Base-by-base conservation (phyloP, 2,113 vertebrate genomes). In the Tapirus terrestris region DNA sequence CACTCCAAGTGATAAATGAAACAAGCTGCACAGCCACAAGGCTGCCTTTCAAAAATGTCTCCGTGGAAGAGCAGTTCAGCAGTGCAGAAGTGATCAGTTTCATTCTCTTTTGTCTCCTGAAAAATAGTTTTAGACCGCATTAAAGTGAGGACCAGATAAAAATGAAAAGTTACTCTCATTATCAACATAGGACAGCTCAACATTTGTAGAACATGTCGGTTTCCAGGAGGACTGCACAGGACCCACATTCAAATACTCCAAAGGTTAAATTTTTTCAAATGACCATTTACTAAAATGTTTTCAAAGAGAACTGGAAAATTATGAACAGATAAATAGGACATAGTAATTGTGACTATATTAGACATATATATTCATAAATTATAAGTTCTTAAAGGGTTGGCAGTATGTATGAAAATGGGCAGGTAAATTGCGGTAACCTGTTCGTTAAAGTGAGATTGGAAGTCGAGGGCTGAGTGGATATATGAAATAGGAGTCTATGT, bases 231-330 rank as follows among this genome's bases (percentile, higher is more conserved):
- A 53, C n/a, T 39, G 4, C 27, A 36, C 3, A 61, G 85, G 33
- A 39, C 36, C 48, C 33, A 7, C 21, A 18, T 27, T 81, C 68
- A 95, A 82, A 39, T 85, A 53, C 13, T 95, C 31, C 45, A 33
- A 83, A 65, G 43, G 17, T 63, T 93, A 56, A 36, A n/a, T 36
- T 85, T 83, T 56, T 80, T 75, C 33, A 17, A 90, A 56, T 60
- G 29, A 31, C 6, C 2, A 0, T 45, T 70, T 39, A 93, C 56
- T 83, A 61, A 82, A 88, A 93, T 83, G 33, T 70, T 21, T 90
- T 93, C 65, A 43, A 90, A 94, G n/a, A 95, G 92, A 92, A 75
- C 20, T 75, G 58, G 33, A 33, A 75, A 91, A 65, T 76, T 76
- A 63, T 53, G 11, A 87, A 56, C 27, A 85, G 48, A 95, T 73